These are phyloP conservation scores for Epizoanthus scotinus DNA, from an alignment of 92 coral and sea anemone species.

Conservation along the genomic window DNA sequence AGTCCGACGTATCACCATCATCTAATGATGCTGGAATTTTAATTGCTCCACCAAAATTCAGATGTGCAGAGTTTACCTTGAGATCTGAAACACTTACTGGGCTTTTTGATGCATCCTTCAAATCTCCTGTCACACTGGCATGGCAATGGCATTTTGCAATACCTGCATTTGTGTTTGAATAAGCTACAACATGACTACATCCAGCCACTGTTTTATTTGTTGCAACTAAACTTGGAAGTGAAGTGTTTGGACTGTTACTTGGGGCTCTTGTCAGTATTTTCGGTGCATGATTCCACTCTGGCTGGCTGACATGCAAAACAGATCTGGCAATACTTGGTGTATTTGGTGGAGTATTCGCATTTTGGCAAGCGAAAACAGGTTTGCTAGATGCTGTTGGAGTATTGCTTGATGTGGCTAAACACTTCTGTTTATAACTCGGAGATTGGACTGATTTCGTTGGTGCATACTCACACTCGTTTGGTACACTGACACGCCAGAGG, in stretches of 20 bases:
- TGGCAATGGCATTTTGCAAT: background rate
- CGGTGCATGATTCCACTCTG: background rate
- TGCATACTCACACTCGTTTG: background rate
- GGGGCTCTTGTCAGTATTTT: background rate
- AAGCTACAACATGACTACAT: too few species aligned
- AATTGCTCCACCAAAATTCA: too few species aligned
- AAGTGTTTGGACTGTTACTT: background rate
- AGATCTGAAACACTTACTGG: too few species aligned
- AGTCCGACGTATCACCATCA: too few species aligned
- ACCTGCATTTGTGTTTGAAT: background rate
- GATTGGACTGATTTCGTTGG: background rate
- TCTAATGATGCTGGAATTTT: too few species aligned
- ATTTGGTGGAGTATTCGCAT: background rate
- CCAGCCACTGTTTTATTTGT: background rate
- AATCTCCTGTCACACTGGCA: background rate
- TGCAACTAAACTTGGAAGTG: background rate
- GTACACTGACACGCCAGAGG: slow-evolving; percentile 10
- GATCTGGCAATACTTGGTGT: background rate
- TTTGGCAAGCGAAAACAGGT: background rate
- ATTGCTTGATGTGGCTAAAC: background rate
- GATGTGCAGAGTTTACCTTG: too few species aligned
- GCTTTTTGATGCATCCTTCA: too few species aligned
- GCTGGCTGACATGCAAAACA: background rate
- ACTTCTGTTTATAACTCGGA: background rate
- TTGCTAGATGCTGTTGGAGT: background rate